Evolutionary conservation across 2,797 vertebrate genomes (phyloP).

Genomic region (Tragopan temminckii): DNA sequence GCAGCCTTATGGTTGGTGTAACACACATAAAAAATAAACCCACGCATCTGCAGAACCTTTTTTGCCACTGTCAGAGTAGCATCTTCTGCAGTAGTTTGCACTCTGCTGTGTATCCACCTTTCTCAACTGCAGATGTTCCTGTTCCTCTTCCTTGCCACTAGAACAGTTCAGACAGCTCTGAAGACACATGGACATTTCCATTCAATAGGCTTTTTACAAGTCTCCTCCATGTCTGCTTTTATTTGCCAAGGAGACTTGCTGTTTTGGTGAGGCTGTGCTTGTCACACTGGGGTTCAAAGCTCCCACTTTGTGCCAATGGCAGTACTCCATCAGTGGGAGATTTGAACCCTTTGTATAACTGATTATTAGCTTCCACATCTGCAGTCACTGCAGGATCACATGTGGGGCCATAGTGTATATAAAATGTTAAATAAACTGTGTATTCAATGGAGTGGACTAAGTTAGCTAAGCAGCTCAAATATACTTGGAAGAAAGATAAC

Average conservation of each 20-base stretch:
- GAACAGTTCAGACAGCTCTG: background rate
- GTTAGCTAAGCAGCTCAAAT: conserved; percentile 57
- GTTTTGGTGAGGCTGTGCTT: background rate
- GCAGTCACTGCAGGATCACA: background rate
- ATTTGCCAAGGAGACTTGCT: background rate
- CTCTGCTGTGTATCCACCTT: background rate
- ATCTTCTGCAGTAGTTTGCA: background rate
- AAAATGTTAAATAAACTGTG: conserved; percentile 68
- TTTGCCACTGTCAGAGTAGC: background rate
- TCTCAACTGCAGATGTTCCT: conserved; percentile 13
- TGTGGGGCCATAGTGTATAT: conserved; percentile 48
- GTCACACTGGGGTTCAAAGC: conserved; percentile 32
- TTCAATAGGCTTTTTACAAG: background rate
- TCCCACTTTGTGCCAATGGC: background rate
- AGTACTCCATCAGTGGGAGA: background rate
- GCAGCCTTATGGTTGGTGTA: background rate
- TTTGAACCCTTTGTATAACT: conserved; percentile 18
- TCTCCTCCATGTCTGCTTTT: conserved; percentile 16
- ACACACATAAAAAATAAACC: background rate
- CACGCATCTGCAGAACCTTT: background rate
- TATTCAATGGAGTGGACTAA: conserved; percentile 44
- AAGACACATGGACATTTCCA: conserved; percentile 36
- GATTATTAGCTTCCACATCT: background rate
- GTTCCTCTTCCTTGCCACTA: background rate
- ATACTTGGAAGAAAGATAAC: conserved; percentile 56